Evolutionary conservation across 2,797 vertebrate genomes (phyloP).

Genomic region (Neopelma chrysocephalum): DNA sequence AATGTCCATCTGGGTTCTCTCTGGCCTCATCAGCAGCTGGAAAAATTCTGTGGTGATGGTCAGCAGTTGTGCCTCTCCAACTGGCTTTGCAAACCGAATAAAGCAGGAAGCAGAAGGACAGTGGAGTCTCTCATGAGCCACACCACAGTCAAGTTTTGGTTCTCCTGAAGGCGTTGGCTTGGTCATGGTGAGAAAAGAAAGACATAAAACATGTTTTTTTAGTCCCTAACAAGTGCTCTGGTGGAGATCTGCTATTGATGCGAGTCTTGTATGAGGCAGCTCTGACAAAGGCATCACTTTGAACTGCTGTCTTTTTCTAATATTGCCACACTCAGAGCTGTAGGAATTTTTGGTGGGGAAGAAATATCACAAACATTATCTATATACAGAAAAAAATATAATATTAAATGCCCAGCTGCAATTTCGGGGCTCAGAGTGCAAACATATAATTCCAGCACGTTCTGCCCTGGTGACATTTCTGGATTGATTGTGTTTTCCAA

Average conservation of each 20-base stretch:
- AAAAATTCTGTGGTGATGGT: neutral
- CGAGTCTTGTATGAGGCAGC: neutral
- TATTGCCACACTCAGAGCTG: neutral
- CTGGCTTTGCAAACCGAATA: neutral
- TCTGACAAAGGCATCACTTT: neutral
- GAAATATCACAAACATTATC: neutral
- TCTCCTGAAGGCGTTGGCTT: neutral
- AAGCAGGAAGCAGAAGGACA: fast-evolving
- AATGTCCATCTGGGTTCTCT: neutral
- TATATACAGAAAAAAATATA: neutral
- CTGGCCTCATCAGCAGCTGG: neutral
- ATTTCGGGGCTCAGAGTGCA: neutral
- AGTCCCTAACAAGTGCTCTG: neutral
- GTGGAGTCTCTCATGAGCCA: neutral
- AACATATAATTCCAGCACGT: neutral
- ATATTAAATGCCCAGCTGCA: neutral
- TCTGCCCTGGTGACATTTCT: neutral
- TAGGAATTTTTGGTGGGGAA: neutral
- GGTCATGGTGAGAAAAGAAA: neutral
- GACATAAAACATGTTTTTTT: neutral
- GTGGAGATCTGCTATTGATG: neutral
- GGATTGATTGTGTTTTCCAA: neutral
- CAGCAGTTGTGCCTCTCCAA: neutral
- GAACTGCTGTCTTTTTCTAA: neutral
- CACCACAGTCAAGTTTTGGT: neutral